Conservation (phyloP, 92 coral and sea anemone genomes). For the Nematostella vectensis region DNA sequence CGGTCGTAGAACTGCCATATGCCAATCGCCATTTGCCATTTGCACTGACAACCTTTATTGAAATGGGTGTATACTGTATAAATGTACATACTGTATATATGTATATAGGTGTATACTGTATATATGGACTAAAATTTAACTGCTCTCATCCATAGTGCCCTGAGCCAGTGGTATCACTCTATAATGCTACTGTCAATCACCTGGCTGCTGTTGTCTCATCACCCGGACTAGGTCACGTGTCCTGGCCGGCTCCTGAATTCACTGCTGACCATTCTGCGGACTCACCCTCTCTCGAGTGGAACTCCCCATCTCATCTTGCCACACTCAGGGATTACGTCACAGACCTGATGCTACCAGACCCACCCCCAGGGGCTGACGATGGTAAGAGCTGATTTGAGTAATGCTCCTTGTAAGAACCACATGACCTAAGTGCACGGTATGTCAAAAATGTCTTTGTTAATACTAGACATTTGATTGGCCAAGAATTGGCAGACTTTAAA, state of each 20-base stretch:
- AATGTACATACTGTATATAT: no score
- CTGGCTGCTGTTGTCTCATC: constrained; percentile 65
- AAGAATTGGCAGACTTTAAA: no score
- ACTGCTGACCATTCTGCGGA: constrained; percentile 26
- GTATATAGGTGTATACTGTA: no score
- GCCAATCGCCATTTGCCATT: no score
- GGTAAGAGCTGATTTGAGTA: no score
- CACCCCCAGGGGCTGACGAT: constrained; percentile 80
- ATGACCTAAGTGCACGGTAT: no score
- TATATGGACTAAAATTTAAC: not conserved
- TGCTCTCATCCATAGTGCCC: constrained; percentile 49
- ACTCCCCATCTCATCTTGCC: constrained; percentile 50
- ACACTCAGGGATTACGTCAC: constrained; percentile 32
- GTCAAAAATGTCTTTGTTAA: not conserved
- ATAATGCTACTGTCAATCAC: constrained; percentile 66
- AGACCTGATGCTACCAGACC: constrained; percentile 54
- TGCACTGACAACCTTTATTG: no score
- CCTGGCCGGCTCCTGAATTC: constrained; percentile 88
- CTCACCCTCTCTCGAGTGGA: constrained; percentile 65
- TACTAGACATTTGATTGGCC: not conserved
- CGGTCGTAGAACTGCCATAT: no score
- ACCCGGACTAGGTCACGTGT: constrained; percentile 39
- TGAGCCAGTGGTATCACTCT: constrained; percentile 68
- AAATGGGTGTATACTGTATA: no score
- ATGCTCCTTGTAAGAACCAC: no score